phyloP scores from a whole-genome alignment of 2,797 vertebrate species.

The Rousettus madagascariensis region DNA sequence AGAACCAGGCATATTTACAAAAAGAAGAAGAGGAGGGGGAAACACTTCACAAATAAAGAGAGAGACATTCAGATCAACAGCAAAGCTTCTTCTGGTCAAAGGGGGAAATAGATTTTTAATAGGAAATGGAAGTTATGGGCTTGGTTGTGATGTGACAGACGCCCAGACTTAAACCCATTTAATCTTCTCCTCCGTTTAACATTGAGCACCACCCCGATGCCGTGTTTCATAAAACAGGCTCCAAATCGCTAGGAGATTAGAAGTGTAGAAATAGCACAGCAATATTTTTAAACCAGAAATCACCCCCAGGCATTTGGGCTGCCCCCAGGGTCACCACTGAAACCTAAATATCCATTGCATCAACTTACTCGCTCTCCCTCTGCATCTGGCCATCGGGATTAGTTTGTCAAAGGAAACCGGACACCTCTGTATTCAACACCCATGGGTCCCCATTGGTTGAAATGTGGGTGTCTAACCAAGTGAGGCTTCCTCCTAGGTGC shows the following conservation, averaged over 20 bases:
- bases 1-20: not conserved
- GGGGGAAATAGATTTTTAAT: conserved; percentile 85
- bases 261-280: conserved; percentile 85
- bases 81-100: conserved; percentile 85
- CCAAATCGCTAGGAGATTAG: conserved; percentile 86
- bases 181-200: conserved; percentile 95
- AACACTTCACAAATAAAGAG: conserved; percentile 77
- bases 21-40: conserved; percentile 55
- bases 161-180: conserved; percentile 93
- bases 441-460: not conserved
- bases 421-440: not conserved
- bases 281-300: conserved; percentile 89
- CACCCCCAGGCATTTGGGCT: conserved; percentile 84
- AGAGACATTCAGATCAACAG: conserved; percentile 84
- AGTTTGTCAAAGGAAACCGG: conserved; percentile 24
- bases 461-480: not conserved
- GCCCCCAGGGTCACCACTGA: conserved; percentile 73
- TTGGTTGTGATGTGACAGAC: conserved; percentile 92
- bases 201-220: conserved; percentile 88
- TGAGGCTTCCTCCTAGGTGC: not conserved
- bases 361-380: not conserved
- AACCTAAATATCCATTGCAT: conserved; percentile 80
- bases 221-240: conserved; percentile 88
- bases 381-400: not conserved
- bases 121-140: conserved; percentile 90